Evolutionary conservation across 2,113 vertebrate genomes (phyloP), one percentile per base, ranked within the genome.

Genomic region (Empidonax traillii): DNA sequence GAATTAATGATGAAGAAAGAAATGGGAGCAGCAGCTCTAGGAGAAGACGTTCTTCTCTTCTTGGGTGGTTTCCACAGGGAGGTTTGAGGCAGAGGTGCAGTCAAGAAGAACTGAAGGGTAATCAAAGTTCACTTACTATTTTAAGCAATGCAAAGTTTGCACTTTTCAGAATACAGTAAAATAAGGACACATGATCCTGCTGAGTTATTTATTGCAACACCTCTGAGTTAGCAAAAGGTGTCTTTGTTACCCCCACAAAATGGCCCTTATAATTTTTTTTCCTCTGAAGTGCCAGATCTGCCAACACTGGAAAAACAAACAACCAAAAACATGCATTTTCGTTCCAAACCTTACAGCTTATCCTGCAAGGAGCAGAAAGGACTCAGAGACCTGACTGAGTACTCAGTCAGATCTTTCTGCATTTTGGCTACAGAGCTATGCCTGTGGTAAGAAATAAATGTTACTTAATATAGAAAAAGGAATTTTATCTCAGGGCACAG

Each of bases 151-250:
- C 82, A 49, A 87, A 53, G 58, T 91, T 77, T 73, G 85, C 85
- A 66, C 20, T 86, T 95, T 79, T 85, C 23, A 30, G 46, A 12
- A 73, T 56, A 72, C 8, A 51, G 52, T 49, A 90, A 89, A 89
- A 58, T n/a, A 86, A 92, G 65, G 92, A 59, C 53, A 46, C 35
- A 12, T 61, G 63, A 90, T 30, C 75, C 28, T 87, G 47, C 43
- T 9, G 3, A 76, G 66, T 62, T 89, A 85, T 85, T 96, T 91
- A 82, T 65, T 96, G 58, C 85, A 87, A 52, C 66, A 73, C 58
- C 58, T 95, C 81, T 88, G 71, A 94, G 24, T 72, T 73, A 90
- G 90, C 37, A 94, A 66, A 96, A 93, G 71, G 51, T 85, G 41
- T 49, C 53, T 96, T 66, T 90, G 67, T 62, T 69, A 73, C 8